phyloP scores from a whole-genome alignment of 2,888 invertebrate genomes.

The Oithona nana region DNA sequence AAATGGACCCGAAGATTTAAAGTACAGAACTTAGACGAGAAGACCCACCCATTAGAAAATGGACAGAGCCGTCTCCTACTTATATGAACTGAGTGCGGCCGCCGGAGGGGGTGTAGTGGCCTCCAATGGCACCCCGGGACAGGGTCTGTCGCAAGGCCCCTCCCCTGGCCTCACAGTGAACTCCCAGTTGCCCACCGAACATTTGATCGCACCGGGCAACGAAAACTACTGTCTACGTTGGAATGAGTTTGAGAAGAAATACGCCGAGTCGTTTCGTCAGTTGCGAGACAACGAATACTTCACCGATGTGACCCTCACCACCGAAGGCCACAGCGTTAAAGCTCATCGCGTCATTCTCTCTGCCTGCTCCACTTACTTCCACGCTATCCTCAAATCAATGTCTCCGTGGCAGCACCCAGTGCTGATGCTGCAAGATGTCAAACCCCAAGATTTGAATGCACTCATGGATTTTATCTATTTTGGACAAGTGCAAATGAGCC shows the following conservation, averaged over 20 bases:
- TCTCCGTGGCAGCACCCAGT: conserved; percentile 15
- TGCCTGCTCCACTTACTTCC: conserved; percentile 17
- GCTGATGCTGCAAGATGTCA: conserved; percentile 10
- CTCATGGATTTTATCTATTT: conserved; percentile 17
- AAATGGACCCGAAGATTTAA: no score
- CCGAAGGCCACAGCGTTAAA: conserved; percentile 12
- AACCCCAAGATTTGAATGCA: conserved; percentile 1
- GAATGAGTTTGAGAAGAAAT: conserved; percentile 17
- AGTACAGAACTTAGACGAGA: no score
- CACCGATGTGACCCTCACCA: conserved; percentile 13
- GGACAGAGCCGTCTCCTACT: not conserved
- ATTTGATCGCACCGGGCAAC: not conserved
- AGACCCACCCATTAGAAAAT: no score
- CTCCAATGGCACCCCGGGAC: not conserved
- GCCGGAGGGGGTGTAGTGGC: not conserved
- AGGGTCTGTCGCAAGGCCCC: not conserved
- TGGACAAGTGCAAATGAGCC: conserved; percentile 14
- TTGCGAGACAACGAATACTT: conserved; percentile 13
- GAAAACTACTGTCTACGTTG: conserved; percentile 12
- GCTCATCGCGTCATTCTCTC: conserved; percentile 16
- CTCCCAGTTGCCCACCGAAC: not conserved
- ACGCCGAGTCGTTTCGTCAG: conserved; percentile 12
- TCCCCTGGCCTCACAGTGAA: not conserved
- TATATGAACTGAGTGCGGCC: not conserved
- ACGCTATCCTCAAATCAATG: conserved; percentile 10